phyloP scores from a whole-genome alignment of 2,797 vertebrate genomes.

The Sorex maritimensis region DNA sequence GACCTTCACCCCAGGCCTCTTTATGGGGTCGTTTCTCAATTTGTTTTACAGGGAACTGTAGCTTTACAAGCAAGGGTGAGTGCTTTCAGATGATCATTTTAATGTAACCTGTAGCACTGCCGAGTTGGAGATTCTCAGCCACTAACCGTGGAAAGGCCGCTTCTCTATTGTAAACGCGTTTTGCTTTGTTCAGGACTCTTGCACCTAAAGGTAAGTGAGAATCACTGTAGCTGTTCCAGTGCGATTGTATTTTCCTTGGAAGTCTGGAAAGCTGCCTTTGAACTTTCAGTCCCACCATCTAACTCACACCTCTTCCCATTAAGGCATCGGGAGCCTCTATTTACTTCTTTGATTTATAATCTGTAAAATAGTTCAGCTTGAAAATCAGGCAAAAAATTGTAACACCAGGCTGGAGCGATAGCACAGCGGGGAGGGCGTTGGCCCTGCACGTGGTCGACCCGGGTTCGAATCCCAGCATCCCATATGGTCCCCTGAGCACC shows the following conservation, averaged over 20 bases:
- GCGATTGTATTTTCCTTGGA: neutral
- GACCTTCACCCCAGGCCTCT: conserved; percentile 52
- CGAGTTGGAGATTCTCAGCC: conserved; percentile 64
- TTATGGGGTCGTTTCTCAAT: conserved; percentile 1
- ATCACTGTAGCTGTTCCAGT: neutral
- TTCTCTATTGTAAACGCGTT: neutral
- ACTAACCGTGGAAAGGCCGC: neutral
- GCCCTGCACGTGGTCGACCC: too few species aligned
- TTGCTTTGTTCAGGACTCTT: neutral
- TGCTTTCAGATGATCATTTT: neutral
- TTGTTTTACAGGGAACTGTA: conserved; percentile 27
- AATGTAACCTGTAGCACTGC: conserved; percentile 60
- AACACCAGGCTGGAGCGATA: neutral
- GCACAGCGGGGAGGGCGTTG: too few species aligned
- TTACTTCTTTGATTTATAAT: neutral
- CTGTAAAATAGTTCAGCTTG: neutral
- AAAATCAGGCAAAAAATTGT: conserved; percentile 72
- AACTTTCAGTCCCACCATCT: neutral
- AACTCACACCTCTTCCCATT: conserved; percentile 12
- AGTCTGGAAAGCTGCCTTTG: neutral
- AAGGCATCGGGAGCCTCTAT: conserved; percentile 33
- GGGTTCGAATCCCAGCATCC: too few species aligned
- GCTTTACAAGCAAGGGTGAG: conserved; percentile 43
- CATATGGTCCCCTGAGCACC: too few species aligned
- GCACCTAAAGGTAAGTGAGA: neutral